A percentile compares a stretch with the other conserved stretches of the same genome.
These are phyloP conservation scores for Drosophila differens DNA, from an alignment of 2,888 invertebrate species.

Conservation along the genomic window DNA sequence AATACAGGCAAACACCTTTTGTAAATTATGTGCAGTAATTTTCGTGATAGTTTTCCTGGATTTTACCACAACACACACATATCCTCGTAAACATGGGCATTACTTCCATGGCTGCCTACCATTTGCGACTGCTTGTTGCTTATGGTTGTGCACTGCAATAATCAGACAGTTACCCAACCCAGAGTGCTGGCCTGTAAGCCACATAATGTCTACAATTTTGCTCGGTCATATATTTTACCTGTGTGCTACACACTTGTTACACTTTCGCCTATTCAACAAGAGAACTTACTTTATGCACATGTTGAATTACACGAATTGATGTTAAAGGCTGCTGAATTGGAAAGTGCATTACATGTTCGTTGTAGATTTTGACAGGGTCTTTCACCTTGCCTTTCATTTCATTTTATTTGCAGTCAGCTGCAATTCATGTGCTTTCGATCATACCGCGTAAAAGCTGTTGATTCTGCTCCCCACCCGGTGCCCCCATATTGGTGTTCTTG, in stretches of 20 bases:
- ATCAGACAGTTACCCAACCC: slow-evolving; percentile 8
- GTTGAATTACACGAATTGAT: neutral
- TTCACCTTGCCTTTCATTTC: slow-evolving; percentile 33
- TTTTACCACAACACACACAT: slow-evolving; percentile 23
- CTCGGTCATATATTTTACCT: slow-evolving; percentile 19
- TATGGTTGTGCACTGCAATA: slow-evolving; percentile 37
- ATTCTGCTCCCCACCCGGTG: slow-evolving; percentile 2
- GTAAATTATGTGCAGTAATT: slow-evolving; percentile 67
- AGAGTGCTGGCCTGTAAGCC: slow-evolving; percentile 8
- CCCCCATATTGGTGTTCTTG: neutral
- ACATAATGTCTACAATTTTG: slow-evolving; percentile 24
- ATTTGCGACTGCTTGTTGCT: slow-evolving; percentile 31
- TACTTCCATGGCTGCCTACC: slow-evolving; percentile 15
- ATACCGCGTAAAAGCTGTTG: slow-evolving; percentile 41
- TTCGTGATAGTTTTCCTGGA: slow-evolving; percentile 69
- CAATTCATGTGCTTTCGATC: slow-evolving; percentile 39
- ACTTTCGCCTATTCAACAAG: neutral
- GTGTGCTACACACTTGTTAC: neutral
- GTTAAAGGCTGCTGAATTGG: slow-evolving; percentile 8
- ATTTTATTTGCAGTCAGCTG: slow-evolving; percentile 53
- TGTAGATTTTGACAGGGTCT: slow-evolving; percentile 9
- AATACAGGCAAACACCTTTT: slow-evolving; percentile 26
- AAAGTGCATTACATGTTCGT: slow-evolving; percentile 28
- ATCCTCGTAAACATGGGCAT: neutral
- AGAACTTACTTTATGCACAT: slow-evolving; percentile 7